Percentiles rank a stretch among this genome's conserved stretches.
Evolutionary conservation across 2,888 invertebrate genomes (phyloP).

Genomic region (Uloborus plumipes): DNA sequence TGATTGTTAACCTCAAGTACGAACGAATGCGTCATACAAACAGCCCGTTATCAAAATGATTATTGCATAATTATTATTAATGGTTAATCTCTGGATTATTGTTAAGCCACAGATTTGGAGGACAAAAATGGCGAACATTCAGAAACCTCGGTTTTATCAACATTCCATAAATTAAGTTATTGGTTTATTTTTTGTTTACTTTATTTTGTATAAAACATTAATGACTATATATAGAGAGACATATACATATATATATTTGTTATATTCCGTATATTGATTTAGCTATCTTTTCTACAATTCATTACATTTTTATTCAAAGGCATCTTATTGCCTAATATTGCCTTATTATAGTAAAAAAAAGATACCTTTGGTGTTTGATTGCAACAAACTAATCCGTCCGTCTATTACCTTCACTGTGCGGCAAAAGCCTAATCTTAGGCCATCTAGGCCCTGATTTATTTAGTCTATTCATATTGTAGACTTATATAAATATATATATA

Average conservation of each 20-base stretch:
- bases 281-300: conserved; percentile 55
- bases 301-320: conserved; percentile 46
- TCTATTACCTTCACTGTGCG: conserved; percentile 49
- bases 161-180: conserved; percentile 34
- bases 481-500: conserved; percentile 59
- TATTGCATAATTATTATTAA: too few relatives aligned
- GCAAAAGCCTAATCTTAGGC: conserved; percentile 40
- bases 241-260: conserved; percentile 60
- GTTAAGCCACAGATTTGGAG: not conserved
- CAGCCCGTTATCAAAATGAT: conserved; percentile 3
- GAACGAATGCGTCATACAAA: not conserved
- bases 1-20: not conserved
- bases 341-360: conserved; percentile 53
- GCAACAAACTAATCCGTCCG: conserved; percentile 55
- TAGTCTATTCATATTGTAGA: conserved; percentile 60
- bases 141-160: conserved; percentile 9
- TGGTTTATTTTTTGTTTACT: conserved; percentile 38
- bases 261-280: conserved; percentile 58
- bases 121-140: not conserved
- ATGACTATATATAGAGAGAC: conserved; percentile 40
- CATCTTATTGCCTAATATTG: conserved; percentile 48
- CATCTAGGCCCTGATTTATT: conserved; percentile 44
- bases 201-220: conserved; percentile 44
- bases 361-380: conserved; percentile 56
- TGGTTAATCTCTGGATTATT: too few relatives aligned